phyloP scores from a whole-genome alignment of 2,888 invertebrate genomes.

The Tholera decimalis region DNA sequence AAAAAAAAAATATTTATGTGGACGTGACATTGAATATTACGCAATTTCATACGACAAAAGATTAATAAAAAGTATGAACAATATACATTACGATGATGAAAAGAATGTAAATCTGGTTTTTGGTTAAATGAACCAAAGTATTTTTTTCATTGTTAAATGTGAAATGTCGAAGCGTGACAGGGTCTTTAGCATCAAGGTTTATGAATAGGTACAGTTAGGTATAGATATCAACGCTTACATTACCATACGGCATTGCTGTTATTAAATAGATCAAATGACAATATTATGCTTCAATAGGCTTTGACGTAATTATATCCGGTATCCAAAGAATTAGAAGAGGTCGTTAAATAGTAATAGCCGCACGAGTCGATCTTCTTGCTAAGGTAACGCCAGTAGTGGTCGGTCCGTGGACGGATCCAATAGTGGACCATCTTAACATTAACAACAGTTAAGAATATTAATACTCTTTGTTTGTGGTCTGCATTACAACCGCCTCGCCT shows the following conservation, averaged over 20 bases:
- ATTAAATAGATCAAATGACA: constrained; percentile 40
- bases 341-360: no score
- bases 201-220: constrained; percentile 2
- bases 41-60: not conserved
- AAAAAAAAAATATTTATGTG: not conserved
- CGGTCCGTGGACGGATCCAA: no score
- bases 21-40: constrained; percentile 45
- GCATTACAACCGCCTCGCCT: constrained; percentile 45
- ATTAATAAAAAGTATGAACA: not conserved
- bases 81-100: constrained; percentile 21
- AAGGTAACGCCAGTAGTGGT: no score
- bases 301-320: constrained; percentile 21
- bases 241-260: constrained; percentile 30
- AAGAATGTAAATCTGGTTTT: constrained; percentile 9
- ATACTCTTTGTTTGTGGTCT: constrained; percentile 70
- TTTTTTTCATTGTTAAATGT: no score
- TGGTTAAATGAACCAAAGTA: not conserved
- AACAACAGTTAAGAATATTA: constrained; percentile 72
- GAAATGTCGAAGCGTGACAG: constrained; percentile 10
- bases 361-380: no score
- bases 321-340: not conserved
- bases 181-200: constrained; percentile 19
- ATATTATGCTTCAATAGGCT: constrained; percentile 28
- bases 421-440: no score
- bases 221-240: constrained; percentile 8